phyloP scores from a whole-genome alignment of 1,140 invertebrate genomes.

The Drosophila serrata region DNA sequence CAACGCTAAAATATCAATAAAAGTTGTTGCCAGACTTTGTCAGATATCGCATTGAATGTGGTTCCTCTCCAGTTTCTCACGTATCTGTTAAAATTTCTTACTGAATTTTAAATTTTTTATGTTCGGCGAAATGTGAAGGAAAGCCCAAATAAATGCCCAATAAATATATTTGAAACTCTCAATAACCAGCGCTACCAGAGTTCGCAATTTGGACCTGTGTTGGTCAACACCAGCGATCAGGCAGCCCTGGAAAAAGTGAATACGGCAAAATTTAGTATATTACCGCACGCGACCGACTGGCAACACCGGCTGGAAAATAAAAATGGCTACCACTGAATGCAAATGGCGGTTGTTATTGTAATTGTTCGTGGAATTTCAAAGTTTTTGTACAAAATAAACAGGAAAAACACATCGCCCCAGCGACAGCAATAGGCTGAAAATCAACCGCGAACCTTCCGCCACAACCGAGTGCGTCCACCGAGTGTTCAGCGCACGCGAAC shows the following conservation, averaged over 20 bases:
- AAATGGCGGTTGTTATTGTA: slow-evolving; percentile 62
- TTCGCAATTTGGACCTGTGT: neutral
- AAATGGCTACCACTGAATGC: slow-evolving; percentile 81
- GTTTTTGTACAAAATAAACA: slow-evolving; percentile 84
- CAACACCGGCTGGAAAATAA: slow-evolving; percentile 79
- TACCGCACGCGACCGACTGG: slow-evolving; percentile 20
- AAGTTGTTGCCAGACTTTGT: too few species aligned
- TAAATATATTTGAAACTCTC: neutral
- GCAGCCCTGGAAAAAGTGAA: slow-evolving; percentile 13
- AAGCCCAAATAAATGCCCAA: neutral
- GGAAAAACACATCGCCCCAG: slow-evolving; percentile 64
- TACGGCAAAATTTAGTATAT: slow-evolving; percentile 50
- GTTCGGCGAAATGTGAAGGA: neutral
- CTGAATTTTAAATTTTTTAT: too few species aligned
- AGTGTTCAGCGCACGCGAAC: slow-evolving; percentile 24
- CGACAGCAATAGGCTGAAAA: slow-evolving; percentile 59
- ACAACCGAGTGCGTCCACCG: slow-evolving; percentile 48
- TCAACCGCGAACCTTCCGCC: slow-evolving; percentile 50
- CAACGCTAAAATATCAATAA: too few species aligned
- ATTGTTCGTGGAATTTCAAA: slow-evolving; percentile 84
- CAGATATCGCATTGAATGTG: too few species aligned
- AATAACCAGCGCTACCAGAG: neutral
- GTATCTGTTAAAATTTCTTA: too few species aligned
- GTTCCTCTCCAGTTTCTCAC: too few species aligned
- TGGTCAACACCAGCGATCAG: neutral